phyloP scores from a whole-genome alignment of 2,888 invertebrate species.

The Eubasilissa splendida region DNA sequence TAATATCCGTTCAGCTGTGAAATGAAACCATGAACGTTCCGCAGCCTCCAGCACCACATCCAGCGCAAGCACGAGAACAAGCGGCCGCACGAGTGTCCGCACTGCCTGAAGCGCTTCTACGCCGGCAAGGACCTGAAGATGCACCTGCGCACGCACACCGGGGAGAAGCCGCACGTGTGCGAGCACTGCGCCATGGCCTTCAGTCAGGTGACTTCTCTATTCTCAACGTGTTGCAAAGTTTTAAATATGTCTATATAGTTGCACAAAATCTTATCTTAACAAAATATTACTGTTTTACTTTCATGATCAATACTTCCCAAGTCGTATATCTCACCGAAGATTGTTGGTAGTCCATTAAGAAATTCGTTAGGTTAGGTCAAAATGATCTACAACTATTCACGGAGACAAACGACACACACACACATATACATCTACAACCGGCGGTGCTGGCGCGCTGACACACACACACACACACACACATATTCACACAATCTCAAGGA shows the following conservation, averaged over 20 bases:
- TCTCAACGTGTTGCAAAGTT: too few species aligned
- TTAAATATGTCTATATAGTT: too few species aligned
- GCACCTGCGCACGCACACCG: constrained; percentile 44
- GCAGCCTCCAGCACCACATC: constrained; percentile 45
- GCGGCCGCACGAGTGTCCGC: constrained; percentile 43
- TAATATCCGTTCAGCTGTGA: not conserved
- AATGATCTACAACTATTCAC: too few species aligned
- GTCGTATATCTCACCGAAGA: too few species aligned
- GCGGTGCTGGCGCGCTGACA: not conserved
- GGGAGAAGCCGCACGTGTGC: constrained; percentile 49
- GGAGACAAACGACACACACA: too few species aligned
- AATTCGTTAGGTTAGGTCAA: too few species aligned
- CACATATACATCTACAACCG: too few species aligned
- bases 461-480: too few species aligned
- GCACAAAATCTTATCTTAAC: too few species aligned
- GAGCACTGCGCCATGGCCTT: constrained; percentile 53
- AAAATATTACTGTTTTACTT: too few species aligned
- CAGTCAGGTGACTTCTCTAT: constrained; percentile 37
- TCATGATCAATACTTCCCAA: too few species aligned
- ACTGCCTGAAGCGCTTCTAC: constrained; percentile 49
- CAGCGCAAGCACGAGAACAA: constrained; percentile 44
- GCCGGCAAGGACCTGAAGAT: constrained; percentile 36
- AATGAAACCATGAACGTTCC: not conserved
- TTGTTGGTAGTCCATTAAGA: too few species aligned
- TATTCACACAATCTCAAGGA: not conserved